Base-by-base conservation (phyloP, 2,113 vertebrate species). In the Platanista minor region DNA sequence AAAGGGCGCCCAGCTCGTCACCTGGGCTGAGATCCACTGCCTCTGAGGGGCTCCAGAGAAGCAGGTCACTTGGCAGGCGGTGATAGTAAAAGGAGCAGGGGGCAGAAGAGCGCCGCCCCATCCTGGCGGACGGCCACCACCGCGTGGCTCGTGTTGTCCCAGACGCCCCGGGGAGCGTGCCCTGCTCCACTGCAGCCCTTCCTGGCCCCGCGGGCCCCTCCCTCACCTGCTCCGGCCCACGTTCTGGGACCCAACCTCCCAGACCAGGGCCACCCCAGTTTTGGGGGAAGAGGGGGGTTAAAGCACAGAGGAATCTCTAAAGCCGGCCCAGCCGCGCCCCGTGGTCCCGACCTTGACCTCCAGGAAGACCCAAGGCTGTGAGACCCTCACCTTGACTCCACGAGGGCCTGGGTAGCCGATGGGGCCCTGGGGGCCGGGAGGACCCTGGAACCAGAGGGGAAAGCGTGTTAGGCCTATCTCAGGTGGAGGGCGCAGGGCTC, bases 351-450 rank as follows among this genome's bases (percentile, higher is more conserved):
- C 5, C 33, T 9, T 11, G 54, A 25, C 54, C 41, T 21, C 71
- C 39, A 10, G 29, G 12, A n/a, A 31, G 80, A 25, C 41, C 20
- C 0, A 17, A 3, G 18, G 27, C 0, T 0, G 15, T 6, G 0
- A 4, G 3, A n/a, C 0, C 8, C 41, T 99, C 97, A 99, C 99
- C 99, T 99, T 99, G 71, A 99, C 99, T 81, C 99, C 99, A 2
- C 99, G 99, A 2, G 99, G 98, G 23, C 99, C 99, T 4, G 99
- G 99, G 75, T 99, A 99, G 84, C 99, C 99, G 0, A 99, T 99
- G 20, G 99, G 99, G 87, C 99, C 99, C 98, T 99, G 99, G 95
- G 99, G 99, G 41, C 99, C 99, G 20, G 99, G 94, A 0, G 99
- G 99, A 96, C 99, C 99, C 99, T 99, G 75, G 0, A 88, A 82